Evolutionary conservation across 2,888 invertebrate genomes (phyloP).

Genomic region (Pseudococcus viburni): DNA sequence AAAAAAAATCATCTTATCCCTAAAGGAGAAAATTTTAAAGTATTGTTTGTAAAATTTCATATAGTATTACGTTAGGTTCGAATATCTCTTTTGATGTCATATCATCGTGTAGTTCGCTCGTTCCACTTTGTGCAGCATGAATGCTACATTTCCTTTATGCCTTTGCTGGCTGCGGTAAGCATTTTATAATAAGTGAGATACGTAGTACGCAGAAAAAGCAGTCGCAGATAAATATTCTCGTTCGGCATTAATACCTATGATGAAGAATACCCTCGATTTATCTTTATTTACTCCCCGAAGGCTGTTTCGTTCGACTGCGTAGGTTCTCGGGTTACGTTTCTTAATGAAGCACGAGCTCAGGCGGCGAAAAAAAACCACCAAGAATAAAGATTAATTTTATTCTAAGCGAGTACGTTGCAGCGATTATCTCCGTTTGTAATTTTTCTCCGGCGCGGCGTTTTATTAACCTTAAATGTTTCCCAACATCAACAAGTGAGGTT

Average conservation of each 20-base stretch:
- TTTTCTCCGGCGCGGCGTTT: neutral
- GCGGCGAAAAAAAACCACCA: neutral
- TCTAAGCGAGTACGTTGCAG: constrained; percentile 1
- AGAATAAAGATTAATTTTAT: constrained; percentile 10
- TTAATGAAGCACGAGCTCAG: neutral
- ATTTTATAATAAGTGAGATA: neutral
- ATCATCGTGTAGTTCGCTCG: neutral
- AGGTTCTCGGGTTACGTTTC: neutral
- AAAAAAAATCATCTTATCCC: neutral
- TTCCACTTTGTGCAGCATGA: neutral
- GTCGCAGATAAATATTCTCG: neutral
- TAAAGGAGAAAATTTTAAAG: neutral
- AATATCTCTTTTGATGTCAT: constrained; percentile 39
- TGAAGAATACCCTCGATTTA: constrained; percentile 31
- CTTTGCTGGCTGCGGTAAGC: neutral
- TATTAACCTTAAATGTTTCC: constrained; percentile 15
- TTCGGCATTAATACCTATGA: constrained; percentile 20
- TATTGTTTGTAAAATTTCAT: constrained; percentile 19
- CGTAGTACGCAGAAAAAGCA: neutral
- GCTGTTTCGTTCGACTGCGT: neutral
- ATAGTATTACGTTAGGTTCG: neutral
- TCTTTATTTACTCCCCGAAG: constrained; percentile 24
- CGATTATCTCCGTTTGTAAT: constrained; percentile 31
- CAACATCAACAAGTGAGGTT: constrained; percentile 22
- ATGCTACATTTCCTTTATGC: neutral